Conservation (phyloP, 2,888 invertebrate species). For the Eupithecia vulgata region DNA sequence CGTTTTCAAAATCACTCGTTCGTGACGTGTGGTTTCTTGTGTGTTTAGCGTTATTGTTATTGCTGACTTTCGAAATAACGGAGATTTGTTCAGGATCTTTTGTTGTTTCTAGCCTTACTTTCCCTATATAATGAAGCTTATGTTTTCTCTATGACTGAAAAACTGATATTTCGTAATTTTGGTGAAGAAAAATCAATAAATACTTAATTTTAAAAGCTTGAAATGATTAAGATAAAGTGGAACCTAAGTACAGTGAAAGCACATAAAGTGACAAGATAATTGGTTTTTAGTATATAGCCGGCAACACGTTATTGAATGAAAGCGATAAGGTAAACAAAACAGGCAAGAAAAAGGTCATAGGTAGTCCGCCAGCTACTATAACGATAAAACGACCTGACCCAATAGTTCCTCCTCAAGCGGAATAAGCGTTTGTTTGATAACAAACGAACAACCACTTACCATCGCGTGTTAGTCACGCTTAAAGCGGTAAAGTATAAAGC, state of each 20-base stretch:
- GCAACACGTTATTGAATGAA: not conserved
- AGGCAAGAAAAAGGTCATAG: not conserved
- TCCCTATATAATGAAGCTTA: slow-evolving; percentile 10
- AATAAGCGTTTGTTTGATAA: slow-evolving; percentile 32
- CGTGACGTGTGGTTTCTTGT: slow-evolving; percentile 64
- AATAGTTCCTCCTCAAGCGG: slow-evolving; percentile 17
- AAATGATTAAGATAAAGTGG: not conserved
- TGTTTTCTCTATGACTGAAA: not conserved
- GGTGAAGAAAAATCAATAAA: not conserved
- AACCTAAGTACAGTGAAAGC: not conserved
- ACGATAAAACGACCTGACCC: slow-evolving; percentile 13
- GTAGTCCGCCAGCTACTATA: not conserved
- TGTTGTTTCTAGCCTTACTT: slow-evolving; percentile 16
- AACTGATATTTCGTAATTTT: not conserved
- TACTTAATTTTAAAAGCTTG: not conserved
- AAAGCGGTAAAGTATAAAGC: slow-evolving; percentile 47
- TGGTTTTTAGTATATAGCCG: not conserved
- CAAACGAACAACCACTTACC: slow-evolving; percentile 37
- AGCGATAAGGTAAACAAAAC: not conserved
- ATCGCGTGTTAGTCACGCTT: slow-evolving; percentile 43
- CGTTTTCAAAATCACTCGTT: slow-evolving; percentile 63
- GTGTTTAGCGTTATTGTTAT: slow-evolving; percentile 43
- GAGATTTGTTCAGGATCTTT: slow-evolving; percentile 21
- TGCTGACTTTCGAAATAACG: slow-evolving; percentile 30
- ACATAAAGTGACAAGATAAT: not conserved